Percentiles rank a stretch among this genome's conserved stretches.
Evolutionary conservation across 1,140 invertebrate genomes (phyloP).

Genomic region (Sipha flava): DNA sequence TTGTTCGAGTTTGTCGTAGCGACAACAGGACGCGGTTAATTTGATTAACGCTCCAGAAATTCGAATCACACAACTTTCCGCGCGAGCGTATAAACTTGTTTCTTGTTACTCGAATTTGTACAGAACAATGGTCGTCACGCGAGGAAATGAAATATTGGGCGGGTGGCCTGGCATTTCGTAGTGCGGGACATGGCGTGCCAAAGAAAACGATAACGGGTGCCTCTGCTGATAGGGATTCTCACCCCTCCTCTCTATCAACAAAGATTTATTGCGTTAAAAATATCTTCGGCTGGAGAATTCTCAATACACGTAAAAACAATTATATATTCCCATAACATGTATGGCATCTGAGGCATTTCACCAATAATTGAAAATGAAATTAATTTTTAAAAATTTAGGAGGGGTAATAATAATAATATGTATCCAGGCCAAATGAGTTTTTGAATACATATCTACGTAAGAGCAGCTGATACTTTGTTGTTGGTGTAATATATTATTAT

Average conservation of each 20-base stretch:
- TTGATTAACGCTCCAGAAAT: conserved; percentile 19
- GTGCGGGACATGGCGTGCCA: no score
- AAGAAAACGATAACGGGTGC: not conserved
- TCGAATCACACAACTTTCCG: not conserved
- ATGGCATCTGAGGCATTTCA: not conserved
- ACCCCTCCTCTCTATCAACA: no score
- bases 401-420: not conserved
- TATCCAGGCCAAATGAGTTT: not conserved
- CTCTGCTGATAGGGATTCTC: not conserved
- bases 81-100: not conserved
- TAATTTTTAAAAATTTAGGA: not conserved
- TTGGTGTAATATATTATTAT: no score
- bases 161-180: not conserved
- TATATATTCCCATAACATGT: not conserved
- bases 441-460: not conserved
- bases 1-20: no score
- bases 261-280: not conserved
- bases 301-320: not conserved
- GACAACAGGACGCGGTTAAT: not conserved
- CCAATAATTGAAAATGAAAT: not conserved
- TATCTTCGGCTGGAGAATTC: not conserved
- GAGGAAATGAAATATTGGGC: not conserved
- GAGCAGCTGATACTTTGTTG: no score
- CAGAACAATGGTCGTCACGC: not conserved
- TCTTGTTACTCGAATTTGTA: not conserved